Evolutionary conservation across 1,140 invertebrate species (phyloP), one percentile per base, ranked within the genome.

Genomic region (Hirudo medicinalis): DNA sequence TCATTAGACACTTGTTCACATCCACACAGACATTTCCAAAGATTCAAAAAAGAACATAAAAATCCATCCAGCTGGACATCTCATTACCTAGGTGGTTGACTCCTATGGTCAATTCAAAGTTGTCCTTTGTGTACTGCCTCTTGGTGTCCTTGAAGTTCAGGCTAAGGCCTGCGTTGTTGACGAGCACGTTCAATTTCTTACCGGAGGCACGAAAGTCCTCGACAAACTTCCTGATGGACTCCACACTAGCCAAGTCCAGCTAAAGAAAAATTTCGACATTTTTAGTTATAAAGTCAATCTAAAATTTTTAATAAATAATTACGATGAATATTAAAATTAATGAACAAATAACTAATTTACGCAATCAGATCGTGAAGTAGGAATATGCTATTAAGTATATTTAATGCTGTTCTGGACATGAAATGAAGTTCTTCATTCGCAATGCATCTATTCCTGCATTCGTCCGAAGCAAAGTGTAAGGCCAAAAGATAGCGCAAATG

Each of bases 171-270:
- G 78, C 79, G 73, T 79, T 80, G 74, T 79, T 79, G 68, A 80
- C 72, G 17, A 80, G 73, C 29, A 92, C 83, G 82, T 95, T 84
- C 11, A 94, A 78, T 43, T 85, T 78, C 0, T 86, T 80, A 78
- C 89, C 85, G 77, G 90, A 88, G 78, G 81, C 76, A 79, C 86
- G 76, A 68, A 79, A 79, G 36, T 76, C 73, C 11, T 77, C 76
- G 8, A 76, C 78, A 76, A 80, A 79, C 70, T 78, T 74, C 68
- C 76, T 68, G 40, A 80, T 70, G 0, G 78, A 79, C 2, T 76
- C 71, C 36, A 76, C 43, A 17, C 74, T 74, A 8, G 77, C 73
- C 43, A 80, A 36, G 70, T 80, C 78, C 49, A 79, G 67, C 75
- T 78, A 68, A 36, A 76, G 49, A 20, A 69, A 32, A 32, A 63